A percentile compares a stretch with the other conserved stretches of the same genome.
Evolutionary conservation across 2,113 vertebrate species (phyloP).

Genomic region (Gopherus evgoodei): DNA sequence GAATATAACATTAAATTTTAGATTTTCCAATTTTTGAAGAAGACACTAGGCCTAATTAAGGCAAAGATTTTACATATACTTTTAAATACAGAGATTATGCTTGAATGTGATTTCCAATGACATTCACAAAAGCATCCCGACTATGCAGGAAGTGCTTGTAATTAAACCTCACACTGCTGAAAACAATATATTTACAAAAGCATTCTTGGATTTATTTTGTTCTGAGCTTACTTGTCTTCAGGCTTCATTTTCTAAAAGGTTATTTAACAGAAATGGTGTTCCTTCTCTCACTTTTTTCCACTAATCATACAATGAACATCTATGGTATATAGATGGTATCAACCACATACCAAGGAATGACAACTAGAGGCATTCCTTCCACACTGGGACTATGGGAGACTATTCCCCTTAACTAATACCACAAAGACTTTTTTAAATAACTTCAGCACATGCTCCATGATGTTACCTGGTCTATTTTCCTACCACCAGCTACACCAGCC

Average conservation of each 20-base stretch:
- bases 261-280: not conserved
- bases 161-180: not conserved
- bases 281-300: not conserved
- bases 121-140: not conserved
- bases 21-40: not conserved
- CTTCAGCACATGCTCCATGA: fast-evolving
- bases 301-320: not conserved
- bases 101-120: not conserved
- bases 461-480: not conserved
- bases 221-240: not conserved
- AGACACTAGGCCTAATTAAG: not conserved
- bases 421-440: not conserved
- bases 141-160: not conserved
- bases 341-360: not conserved
- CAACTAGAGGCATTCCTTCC: not conserved
- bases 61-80: not conserved
- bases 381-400: not conserved
- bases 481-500: not conserved
- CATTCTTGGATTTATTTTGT: not conserved
- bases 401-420: not conserved
- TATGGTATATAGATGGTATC: not conserved
- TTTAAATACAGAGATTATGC: not conserved
- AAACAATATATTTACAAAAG: not conserved
- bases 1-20: not conserved
- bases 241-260: not conserved